Conservation (phyloP, 2,113 vertebrate genomes). For the Kryptolebias marmoratus region DNA sequence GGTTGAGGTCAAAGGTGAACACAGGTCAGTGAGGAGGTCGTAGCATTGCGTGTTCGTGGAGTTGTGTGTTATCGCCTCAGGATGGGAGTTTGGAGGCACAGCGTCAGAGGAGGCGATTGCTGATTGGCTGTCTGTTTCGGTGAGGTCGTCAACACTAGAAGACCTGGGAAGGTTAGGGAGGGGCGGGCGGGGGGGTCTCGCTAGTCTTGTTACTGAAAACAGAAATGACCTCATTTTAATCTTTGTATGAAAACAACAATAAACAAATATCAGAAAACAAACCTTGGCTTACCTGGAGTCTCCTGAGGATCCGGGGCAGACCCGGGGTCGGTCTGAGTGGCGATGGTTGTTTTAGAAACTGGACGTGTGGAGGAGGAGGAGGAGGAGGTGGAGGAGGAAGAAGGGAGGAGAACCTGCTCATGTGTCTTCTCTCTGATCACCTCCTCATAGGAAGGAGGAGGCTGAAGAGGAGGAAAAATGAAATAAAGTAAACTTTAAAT, state of each 20-base stretch:
- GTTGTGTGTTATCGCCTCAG: constrained; percentile 16
- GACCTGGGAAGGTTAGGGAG: constrained; percentile 49
- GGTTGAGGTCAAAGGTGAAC: constrained; percentile 22
- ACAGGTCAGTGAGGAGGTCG: constrained; percentile 21
- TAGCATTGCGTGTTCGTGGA: constrained; percentile 62
- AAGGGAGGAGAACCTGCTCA: constrained; percentile 84
- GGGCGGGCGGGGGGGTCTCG: constrained; percentile 84
- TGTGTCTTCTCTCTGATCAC: constrained; percentile 97
- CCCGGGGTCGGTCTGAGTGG: constrained; percentile 92
- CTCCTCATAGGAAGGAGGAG: constrained; percentile 97
- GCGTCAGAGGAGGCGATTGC: background rate
- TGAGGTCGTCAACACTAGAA: constrained; percentile 33
- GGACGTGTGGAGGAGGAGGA: constrained; percentile 41
- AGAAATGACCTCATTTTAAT: background rate
- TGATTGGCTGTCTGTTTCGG: constrained; percentile 22
- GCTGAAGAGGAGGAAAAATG: constrained; percentile 69
- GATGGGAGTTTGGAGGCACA: background rate
- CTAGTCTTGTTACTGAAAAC: constrained; percentile 71
- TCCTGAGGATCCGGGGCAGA: constrained; percentile 53
- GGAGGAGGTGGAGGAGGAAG: constrained; percentile 3
- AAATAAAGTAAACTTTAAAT: background rate
- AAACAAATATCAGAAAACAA: background rate
- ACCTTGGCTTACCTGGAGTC: constrained; percentile 22
- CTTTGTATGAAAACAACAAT: background rate
- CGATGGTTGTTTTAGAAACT: constrained; percentile 82